Evolutionary conservation across 2,888 invertebrate genomes (phyloP).

Genomic region (Ormyrus pomaceus): DNA sequence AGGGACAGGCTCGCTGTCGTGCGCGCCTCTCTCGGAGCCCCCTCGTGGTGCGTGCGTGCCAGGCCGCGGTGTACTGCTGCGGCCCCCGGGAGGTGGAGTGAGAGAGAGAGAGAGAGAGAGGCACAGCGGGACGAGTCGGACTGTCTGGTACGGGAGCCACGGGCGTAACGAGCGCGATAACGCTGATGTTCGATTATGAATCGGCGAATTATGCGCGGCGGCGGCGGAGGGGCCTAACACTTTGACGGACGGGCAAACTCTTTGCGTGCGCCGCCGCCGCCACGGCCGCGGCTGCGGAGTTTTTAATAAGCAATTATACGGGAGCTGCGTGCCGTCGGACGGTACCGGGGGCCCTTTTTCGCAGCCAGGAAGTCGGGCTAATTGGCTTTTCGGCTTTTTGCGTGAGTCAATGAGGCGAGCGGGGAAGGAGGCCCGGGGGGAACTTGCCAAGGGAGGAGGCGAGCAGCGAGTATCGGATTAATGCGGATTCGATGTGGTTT

Average conservation of each 20-base stretch:
- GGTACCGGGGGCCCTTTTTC: no score
- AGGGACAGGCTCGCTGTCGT: no score
- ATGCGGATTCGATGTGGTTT: no score
- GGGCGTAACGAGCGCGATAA: conserved; percentile 50
- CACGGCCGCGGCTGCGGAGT: neutral
- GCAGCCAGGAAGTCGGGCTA: no score
- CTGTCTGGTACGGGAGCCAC: conserved; percentile 61
- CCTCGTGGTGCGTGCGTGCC: conserved; percentile 55
- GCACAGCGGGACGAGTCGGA: conserved; percentile 55
- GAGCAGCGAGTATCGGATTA: no score
- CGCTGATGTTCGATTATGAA: conserved; percentile 49
- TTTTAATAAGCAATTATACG: conserved; percentile 20
- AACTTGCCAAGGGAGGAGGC: no score
- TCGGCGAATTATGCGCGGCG: conserved; percentile 45
- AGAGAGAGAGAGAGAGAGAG: no score
- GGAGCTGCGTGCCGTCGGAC: neutral
- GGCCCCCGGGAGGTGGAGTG: neutral
- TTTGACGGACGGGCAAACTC: conserved; percentile 18
- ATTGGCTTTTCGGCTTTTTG: neutral
- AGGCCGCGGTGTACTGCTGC: conserved; percentile 23
- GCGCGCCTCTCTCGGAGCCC: no score
- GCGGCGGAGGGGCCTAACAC: neutral
- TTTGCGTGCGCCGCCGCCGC: conserved; percentile 2
- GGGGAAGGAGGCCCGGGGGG: neutral
- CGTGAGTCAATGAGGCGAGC: neutral